Base-by-base conservation (phyloP, 2,113 vertebrate genomes). In the Diphyllodes magnificus region DNA sequence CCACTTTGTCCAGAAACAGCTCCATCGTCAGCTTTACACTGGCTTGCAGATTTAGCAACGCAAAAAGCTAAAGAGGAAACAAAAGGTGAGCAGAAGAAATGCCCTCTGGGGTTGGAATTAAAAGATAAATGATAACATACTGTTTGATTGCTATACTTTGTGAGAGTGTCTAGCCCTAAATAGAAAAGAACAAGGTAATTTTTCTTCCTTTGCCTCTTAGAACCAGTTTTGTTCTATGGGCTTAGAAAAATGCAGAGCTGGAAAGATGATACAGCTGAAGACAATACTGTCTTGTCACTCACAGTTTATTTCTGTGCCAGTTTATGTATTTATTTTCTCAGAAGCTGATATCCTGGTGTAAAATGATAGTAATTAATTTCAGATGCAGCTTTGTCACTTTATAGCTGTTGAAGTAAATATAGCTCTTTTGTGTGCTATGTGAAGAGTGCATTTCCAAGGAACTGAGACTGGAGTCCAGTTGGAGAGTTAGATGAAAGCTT, bases 61-160 rank as follows among this genome's bases (percentile, higher is more conserved):
- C 99, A 99, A 70, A 99, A 99, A 95, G 99, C 99, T 59, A 99
- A 99, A 98, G 99, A 99, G 96, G 99, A 99, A 97, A 99, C 99
- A 51, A 99, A 99, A 98, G 99, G 99, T 99, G 54, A 97, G 96
- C 39, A 76, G n/a, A 90, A 71, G 35, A 82, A n/a, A 13, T 50
- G 19, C 27, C 11, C 5, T 92, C 16, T 57, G 24, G 24, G 56
- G 11, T 22, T 45, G 39, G 49, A 57, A 42, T 90, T 15, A 69
- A 82, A 64, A 88, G 50, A 56, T 27, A 72, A 65, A 60, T 60
- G 3, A 27, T 54, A 50, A 30, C 0, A 1, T 85, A 33, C 45
- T 94, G 22, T 37, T 84, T 33, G 53, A 12, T 77, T 80, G 37
- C 27, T 77, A 14, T 56, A 30, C 14, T 76, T 92, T 23, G 14